Evolutionary conservation across 2,888 invertebrate species (phyloP), one percentile per base, ranked within the genome.

Genomic region (Acanthoscelides obtectus): DNA sequence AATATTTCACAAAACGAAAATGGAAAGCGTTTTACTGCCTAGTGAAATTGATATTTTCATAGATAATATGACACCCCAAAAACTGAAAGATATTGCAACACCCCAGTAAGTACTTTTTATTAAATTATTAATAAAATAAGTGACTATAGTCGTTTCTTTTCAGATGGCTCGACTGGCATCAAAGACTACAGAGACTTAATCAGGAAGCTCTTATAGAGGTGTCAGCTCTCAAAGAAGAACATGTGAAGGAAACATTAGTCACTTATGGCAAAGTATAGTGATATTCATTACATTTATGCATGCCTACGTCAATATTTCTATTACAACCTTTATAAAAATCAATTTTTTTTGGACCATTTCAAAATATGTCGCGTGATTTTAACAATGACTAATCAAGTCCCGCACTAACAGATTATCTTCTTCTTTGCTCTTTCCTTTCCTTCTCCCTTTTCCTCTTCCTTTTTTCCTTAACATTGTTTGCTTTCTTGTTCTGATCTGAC

Each of bases 171-270:
- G 93, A 94, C 78, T 91, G 90, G 86, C 96, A 97, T 82, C 92
- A 94, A 81, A 89, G 92, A 79, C 83, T 96, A 8, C 93, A 96
- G 81, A 94, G 95, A 83, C 83, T 97, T 17, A 94, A 94, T 81
- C 95, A 97, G 84, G 95, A 97, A 86, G 95, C 95, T 0, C 90
- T 94, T 66, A 83, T 95, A 66, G 96, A 96, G 87, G 94, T 94
- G 0, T 88, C 90, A 17, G 89, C 89, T 22, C 87, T 93, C 80
- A 90, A 91, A 77, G 95, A 96, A 84, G 97, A 97, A 85, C 89
- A 90, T 70, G 92, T 96, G 0, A 96, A 95, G 85, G 96, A 96
- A 86, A 90, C 91, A 69, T 87, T 97, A 8, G 90, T 95, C 74
- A 89, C 91, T 2, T 88, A 89, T 81, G 91, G 90, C 78, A 95